phyloP scores from a whole-genome alignment of 2,888 invertebrate species.

The Julus scandinavius region DNA sequence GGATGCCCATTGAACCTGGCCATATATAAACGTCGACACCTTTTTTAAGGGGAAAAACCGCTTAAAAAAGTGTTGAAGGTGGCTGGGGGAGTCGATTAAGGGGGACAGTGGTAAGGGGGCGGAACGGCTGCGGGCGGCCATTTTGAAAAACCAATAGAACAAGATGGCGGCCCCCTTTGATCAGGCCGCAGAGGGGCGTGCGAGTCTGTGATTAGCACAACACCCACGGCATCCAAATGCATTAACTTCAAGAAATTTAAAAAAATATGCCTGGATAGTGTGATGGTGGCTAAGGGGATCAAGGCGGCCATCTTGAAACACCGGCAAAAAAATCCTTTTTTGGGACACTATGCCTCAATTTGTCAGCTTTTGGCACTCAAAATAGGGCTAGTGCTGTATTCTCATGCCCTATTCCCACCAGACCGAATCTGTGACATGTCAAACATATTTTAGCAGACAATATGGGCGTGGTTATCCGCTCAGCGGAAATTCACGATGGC shows the following conservation, averaged over 20 bases:
- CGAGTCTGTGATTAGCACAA: constrained; percentile 25
- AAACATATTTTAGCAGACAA: no score
- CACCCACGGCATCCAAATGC: background rate
- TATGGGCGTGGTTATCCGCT: no score
- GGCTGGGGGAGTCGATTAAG: constrained; percentile 36
- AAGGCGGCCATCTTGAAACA: background rate
- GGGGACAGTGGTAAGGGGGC: constrained; percentile 37
- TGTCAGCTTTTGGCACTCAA: no score
- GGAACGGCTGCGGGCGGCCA: constrained; percentile 47
- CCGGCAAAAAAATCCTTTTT: background rate
- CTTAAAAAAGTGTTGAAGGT: constrained; percentile 22
- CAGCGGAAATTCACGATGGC: no score
- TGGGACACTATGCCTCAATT: no score
- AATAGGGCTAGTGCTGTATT: no score
- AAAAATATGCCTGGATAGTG: background rate
- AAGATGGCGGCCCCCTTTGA: constrained; percentile 43
- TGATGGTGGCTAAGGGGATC: no score
- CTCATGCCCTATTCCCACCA: no score
- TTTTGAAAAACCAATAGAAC: constrained; percentile 36
- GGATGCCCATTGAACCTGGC: background rate
- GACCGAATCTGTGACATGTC: no score
- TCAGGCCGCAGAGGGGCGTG: constrained; percentile 18
- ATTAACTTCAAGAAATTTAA: background rate
- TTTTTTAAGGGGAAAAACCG: constrained; percentile 45
- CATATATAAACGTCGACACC: background rate